phyloP scores from a whole-genome alignment of 2,797 vertebrate species.

The Clarias laeviceps region DNA sequence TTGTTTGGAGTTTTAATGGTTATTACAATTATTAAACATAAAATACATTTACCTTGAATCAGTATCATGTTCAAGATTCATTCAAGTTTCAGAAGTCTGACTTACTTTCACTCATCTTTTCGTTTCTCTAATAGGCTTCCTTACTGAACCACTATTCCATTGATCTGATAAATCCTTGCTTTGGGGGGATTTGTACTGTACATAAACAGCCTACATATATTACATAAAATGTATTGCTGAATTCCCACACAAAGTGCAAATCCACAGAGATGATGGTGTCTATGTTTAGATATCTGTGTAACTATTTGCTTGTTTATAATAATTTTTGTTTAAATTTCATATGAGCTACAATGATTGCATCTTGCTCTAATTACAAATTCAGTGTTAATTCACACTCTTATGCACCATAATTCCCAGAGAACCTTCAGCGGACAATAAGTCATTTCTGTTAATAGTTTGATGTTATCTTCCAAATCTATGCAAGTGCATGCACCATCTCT shows the following conservation, averaged over 20 bases:
- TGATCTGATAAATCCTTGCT: neutral
- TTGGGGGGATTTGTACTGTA: neutral
- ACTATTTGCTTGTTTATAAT: neutral
- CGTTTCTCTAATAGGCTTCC: neutral
- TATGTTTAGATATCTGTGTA: neutral
- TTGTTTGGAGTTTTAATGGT: neutral
- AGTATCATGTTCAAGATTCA: neutral
- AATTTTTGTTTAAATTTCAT: neutral
- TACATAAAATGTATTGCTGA: neutral
- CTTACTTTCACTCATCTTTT: neutral
- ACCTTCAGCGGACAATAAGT: neutral
- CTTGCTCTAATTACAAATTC: neutral
- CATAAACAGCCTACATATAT: neutral
- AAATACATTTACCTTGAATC: neutral
- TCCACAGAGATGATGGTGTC: neutral
- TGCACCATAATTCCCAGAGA: neutral
- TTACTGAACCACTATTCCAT: neutral
- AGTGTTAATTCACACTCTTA: neutral
- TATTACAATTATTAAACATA: neutral
- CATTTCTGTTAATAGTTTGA: neutral
- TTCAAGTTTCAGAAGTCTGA: neutral
- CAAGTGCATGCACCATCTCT: neutral
- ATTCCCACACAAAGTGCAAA: neutral
- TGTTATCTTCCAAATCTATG: neutral
- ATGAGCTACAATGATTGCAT: neutral